A percentile compares a stretch with the other conserved stretches of the same genome.
Evolutionary conservation across 2,797 vertebrate genomes (phyloP).

Genomic region (Protonibea diacanthus): DNA sequence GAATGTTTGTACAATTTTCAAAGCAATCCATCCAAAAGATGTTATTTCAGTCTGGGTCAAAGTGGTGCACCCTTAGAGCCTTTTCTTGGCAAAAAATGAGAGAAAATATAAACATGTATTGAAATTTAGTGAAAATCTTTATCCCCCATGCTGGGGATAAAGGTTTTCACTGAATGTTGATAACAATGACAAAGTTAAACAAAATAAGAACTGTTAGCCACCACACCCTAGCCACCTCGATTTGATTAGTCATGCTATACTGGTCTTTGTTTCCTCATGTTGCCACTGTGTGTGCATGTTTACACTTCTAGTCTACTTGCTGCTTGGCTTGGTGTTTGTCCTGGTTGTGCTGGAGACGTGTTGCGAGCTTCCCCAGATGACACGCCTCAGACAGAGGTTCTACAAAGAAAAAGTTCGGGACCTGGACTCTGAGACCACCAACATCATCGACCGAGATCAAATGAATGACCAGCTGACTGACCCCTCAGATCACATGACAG

Average conservation of each 20-base stretch:
- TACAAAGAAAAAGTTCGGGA: conserved; percentile 87
- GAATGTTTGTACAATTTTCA: too few species aligned
- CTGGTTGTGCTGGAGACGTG: conserved; percentile 96
- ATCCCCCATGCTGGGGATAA: too few species aligned
- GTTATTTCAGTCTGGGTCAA: too few species aligned
- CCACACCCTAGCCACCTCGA: conserved; percentile 19
- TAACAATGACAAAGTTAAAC: neutral
- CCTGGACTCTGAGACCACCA: conserved; percentile 87
- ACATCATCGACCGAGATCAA: conserved; percentile 70
- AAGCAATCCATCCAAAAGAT: too few species aligned
- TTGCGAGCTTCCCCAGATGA: conserved; percentile 94
- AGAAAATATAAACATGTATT: too few species aligned
- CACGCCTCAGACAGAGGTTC: conserved; percentile 91
- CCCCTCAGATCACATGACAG: neutral
- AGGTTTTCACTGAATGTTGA: neutral
- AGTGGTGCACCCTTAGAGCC: too few species aligned
- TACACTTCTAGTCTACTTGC: conserved; percentile 88
- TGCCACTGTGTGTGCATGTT: conserved; percentile 34
- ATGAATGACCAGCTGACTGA: conserved; percentile 34
- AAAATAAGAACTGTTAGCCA: neutral
- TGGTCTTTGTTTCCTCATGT: conserved; percentile 15
- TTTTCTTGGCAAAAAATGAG: too few species aligned
- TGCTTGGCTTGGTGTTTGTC: conserved; percentile 92
- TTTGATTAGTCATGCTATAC: conserved; percentile 32
- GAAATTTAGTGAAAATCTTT: too few species aligned